Conservation (phyloP, 2,797 vertebrate species). For the Enteromius treurensis region DNA sequence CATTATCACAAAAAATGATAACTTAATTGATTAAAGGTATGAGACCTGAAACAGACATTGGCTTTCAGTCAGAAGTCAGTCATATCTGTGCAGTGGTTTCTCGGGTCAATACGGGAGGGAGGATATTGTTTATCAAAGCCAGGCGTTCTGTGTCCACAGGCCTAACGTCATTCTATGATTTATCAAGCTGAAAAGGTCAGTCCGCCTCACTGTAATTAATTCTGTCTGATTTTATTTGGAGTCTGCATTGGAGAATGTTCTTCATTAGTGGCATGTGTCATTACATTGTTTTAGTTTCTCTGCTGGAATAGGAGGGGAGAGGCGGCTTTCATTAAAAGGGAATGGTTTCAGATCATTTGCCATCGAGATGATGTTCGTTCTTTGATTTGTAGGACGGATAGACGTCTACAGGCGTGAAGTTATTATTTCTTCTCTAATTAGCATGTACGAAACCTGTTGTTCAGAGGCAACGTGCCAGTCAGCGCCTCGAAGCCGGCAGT, state of each 20-base stretch:
- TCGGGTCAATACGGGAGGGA: slow-evolving; percentile 66
- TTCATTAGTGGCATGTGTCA: slow-evolving; percentile 70
- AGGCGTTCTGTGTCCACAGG: slow-evolving; percentile 62
- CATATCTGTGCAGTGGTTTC: slow-evolving; percentile 20
- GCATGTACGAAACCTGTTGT: slow-evolving; percentile 27
- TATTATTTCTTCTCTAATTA: slow-evolving; percentile 39
- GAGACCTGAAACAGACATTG: slow-evolving; percentile 2
- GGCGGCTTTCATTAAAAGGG: slow-evolving; percentile 48
- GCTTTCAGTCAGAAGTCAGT: slow-evolving; percentile 26
- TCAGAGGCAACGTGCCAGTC: background rate
- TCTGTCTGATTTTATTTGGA: slow-evolving; percentile 75
- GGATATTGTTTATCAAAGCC: slow-evolving; percentile 73
- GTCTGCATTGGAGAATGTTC: slow-evolving; percentile 58
- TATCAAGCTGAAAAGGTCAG: slow-evolving; percentile 79
- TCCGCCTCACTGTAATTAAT: slow-evolving; percentile 73
- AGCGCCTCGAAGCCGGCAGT: background rate
- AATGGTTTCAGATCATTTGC: slow-evolving; percentile 36
- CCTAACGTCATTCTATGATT: slow-evolving; percentile 72
- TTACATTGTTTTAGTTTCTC: slow-evolving; percentile 59
- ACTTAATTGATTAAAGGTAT: slow-evolving; percentile 31
- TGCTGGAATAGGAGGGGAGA: slow-evolving; percentile 20
- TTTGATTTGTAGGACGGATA: slow-evolving; percentile 3
- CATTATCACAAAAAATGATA: no score
- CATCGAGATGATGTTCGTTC: slow-evolving; percentile 11
- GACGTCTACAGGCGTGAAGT: background rate